Conservation (phyloP, 2,888 invertebrate species). For the Callosobruchus maculatus region DNA sequence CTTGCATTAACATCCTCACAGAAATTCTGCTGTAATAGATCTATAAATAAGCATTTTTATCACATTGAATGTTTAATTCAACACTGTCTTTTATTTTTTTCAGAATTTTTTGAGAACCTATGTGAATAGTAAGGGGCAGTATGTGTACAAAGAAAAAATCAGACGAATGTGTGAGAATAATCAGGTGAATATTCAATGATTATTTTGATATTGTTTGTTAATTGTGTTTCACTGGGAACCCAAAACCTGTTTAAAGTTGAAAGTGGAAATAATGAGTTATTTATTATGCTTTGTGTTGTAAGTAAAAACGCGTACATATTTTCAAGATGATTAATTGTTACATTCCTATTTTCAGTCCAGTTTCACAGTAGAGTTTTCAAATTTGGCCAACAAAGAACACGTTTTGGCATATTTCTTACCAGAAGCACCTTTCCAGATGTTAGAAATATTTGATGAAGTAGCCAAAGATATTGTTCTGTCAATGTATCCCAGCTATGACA, state of each 20-base stretch:
- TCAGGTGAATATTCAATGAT: slow-evolving; percentile 56
- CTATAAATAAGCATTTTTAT: too few species aligned
- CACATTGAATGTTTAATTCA: neutral
- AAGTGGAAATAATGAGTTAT: too few species aligned
- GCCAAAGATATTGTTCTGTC: slow-evolving; percentile 89
- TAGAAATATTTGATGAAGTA: slow-evolving; percentile 93
- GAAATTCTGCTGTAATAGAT: too few species aligned
- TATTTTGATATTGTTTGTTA: too few species aligned
- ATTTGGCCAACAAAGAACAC: slow-evolving; percentile 85
- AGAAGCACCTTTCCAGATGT: slow-evolving; percentile 95
- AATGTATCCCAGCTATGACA: slow-evolving; percentile 93
- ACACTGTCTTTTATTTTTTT: neutral
- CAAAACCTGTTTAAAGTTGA: neutral
- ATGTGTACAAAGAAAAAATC: slow-evolving; percentile 88
- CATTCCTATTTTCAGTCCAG: slow-evolving; percentile 58
- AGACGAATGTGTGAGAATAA: slow-evolving; percentile 92
- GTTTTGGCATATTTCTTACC: slow-evolving; percentile 95
- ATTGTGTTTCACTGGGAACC: too few species aligned
- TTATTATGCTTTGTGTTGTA: too few species aligned
- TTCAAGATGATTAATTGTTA: slow-evolving; percentile 1
- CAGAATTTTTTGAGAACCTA: slow-evolving; percentile 84
- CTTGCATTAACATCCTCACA: too few species aligned
- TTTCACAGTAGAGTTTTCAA: slow-evolving; percentile 89
- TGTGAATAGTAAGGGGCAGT: slow-evolving; percentile 81
- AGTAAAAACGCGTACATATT: too few species aligned